Evolutionary conservation across 1,140 invertebrate species (phyloP).

Genomic region (Drosophila azteca): DNA sequence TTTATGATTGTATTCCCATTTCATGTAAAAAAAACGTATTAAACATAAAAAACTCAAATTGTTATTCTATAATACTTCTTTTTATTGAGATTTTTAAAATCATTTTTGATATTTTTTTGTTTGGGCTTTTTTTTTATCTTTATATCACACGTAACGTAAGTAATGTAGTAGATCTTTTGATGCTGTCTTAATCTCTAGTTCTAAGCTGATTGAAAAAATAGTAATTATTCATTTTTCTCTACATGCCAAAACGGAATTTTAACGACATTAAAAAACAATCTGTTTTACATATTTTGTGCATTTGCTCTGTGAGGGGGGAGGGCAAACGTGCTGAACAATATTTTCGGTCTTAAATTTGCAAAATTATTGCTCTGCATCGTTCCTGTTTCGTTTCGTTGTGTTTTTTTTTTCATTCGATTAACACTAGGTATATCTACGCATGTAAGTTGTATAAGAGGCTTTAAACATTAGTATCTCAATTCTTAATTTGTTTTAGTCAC

Average conservation of each 20-base stretch:
- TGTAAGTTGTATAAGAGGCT: constrained; percentile 52
- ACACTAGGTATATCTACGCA: constrained; percentile 52
- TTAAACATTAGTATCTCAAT: constrained; percentile 68
- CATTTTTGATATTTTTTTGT: constrained; percentile 74
- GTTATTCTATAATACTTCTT: constrained; percentile 78
- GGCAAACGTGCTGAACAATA: constrained; percentile 36
- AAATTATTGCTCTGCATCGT: constrained; percentile 56
- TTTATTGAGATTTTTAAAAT: constrained; percentile 82
- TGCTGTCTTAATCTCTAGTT: constrained; percentile 72
- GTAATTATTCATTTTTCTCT: constrained; percentile 47
- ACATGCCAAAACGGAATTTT: constrained; percentile 58
- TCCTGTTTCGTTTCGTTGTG: constrained; percentile 15
- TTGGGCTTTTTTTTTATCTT: constrained; percentile 64
- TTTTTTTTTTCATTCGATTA: constrained; percentile 30
- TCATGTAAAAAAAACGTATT: too few relatives aligned
- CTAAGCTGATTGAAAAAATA: constrained; percentile 62
- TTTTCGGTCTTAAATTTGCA: constrained; percentile 45
- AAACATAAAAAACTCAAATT: too few relatives aligned
- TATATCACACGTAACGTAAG: constrained; percentile 81
- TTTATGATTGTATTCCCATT: too few relatives aligned
- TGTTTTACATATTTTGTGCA: constrained; percentile 49
- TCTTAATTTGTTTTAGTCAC: constrained; percentile 52
- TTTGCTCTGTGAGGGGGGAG: constrained; percentile 20
- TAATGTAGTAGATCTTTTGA: constrained; percentile 74
- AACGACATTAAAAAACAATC: constrained; percentile 32